phyloP scores from a whole-genome alignment of 1,140 invertebrate genomes.

The Papilio aristodemus region DNA sequence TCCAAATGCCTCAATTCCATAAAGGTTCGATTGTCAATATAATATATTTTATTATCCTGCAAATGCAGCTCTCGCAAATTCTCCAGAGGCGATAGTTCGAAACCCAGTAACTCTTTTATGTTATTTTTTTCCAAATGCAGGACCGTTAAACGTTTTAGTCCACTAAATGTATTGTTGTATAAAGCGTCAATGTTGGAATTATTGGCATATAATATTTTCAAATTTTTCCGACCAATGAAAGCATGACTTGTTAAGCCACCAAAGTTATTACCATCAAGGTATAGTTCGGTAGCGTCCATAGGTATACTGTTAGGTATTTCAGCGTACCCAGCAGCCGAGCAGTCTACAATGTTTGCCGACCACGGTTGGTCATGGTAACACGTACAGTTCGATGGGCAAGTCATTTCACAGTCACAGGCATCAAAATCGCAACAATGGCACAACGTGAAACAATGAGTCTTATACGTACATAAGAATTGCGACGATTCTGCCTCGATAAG shows the following conservation, averaged over 20 bases:
- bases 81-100: slow-evolving; percentile 91
- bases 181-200: slow-evolving; percentile 92
- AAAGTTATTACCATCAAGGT: slow-evolving; percentile 95
- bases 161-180: slow-evolving; percentile 94
- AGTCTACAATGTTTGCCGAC: slow-evolving; percentile 96
- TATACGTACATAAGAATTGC: slow-evolving; percentile 95
- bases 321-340: slow-evolving; percentile 89
- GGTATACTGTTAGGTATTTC: slow-evolving; percentile 92
- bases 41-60: slow-evolving; percentile 91
- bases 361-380: slow-evolving; percentile 97
- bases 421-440: slow-evolving; percentile 97
- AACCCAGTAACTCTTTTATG: slow-evolving; percentile 89
- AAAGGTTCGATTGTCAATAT: slow-evolving; percentile 93
- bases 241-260: slow-evolving; percentile 92
- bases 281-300: slow-evolving; percentile 96
- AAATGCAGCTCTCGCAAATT: slow-evolving; percentile 91
- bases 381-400: slow-evolving; percentile 94
- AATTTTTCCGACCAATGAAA: slow-evolving; percentile 93
- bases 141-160: slow-evolving; percentile 87
- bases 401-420: slow-evolving; percentile 97
- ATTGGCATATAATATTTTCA: slow-evolving; percentile 93
- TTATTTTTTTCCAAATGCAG: slow-evolving; percentile 93
- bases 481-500: slow-evolving; percentile 91
- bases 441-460: slow-evolving; percentile 94
- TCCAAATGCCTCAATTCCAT: slow-evolving; percentile 89